A percentile compares a stretch with the other conserved stretches of the same genome.
phyloP scores from a whole-genome alignment of 2,113 vertebrate species.

The Bubo bubo region DNA sequence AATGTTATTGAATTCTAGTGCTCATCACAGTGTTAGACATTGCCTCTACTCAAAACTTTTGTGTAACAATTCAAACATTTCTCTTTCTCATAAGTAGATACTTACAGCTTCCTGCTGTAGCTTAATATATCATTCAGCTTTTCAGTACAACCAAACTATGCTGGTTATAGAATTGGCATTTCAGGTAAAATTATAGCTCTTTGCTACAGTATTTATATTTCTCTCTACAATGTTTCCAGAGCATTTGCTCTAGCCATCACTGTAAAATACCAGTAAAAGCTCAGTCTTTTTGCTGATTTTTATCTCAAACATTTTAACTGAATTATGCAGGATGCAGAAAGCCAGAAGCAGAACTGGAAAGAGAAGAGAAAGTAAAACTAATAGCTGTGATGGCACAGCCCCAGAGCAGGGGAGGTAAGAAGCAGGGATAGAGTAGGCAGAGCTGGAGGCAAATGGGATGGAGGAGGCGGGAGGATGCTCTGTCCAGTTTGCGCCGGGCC shows the following conservation, averaged over 20 bases:
- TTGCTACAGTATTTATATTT: background rate
- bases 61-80: background rate
- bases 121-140: background rate
- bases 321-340: background rate
- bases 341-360: background rate
- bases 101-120: background rate
- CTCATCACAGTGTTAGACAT: background rate
- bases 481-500: background rate
- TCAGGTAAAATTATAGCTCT: background rate
- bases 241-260: background rate
- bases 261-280: background rate
- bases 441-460: background rate
- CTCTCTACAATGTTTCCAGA: background rate
- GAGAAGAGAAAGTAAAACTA: background rate
- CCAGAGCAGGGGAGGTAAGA: background rate
- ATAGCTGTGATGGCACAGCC: background rate
- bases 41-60: background rate
- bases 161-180: background rate
- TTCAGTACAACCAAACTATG: background rate
- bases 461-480: background rate
- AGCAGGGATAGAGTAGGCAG: background rate
- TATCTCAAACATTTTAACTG: background rate
- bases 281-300: background rate
- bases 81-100: background rate
- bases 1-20: background rate